Evolutionary conservation across 92 coral and sea anemone genomes (phyloP).

Genomic region (Phymanthus crucifer): DNA sequence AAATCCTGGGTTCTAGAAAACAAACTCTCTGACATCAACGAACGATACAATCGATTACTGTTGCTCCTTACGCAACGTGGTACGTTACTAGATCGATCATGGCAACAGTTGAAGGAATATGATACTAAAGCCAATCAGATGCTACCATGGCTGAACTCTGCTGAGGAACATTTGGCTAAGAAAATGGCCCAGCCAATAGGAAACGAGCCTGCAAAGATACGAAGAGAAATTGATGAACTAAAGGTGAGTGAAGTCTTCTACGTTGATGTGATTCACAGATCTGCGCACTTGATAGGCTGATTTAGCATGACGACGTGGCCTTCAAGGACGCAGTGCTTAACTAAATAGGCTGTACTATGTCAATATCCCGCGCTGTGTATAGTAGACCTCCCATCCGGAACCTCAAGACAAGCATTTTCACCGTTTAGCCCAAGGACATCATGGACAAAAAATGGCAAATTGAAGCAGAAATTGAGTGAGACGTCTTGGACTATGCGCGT

Average conservation of each 20-base stretch:
- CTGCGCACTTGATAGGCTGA: too few relatives aligned
- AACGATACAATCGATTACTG: slow-evolving; percentile 89
- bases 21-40: slow-evolving; percentile 97
- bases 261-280: too few relatives aligned
- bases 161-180: slow-evolving; percentile 78
- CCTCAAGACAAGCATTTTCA: too few relatives aligned
- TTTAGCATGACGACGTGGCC: background rate
- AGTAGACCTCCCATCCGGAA: too few relatives aligned
- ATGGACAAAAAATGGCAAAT: too few relatives aligned
- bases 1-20: slow-evolving; percentile 99
- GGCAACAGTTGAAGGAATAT: slow-evolving; percentile 94
- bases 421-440: too few relatives aligned
- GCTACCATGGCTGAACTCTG: slow-evolving; percentile 89
- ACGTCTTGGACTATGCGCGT: too few relatives aligned
- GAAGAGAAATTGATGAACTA: slow-evolving; percentile 71
- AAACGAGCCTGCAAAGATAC: slow-evolving; percentile 60
- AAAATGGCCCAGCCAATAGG: slow-evolving; percentile 85
- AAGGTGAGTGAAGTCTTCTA: too few relatives aligned
- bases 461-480: too few relatives aligned
- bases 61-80: slow-evolving; percentile 86
- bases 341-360: too few relatives aligned
- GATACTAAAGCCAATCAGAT: slow-evolving; percentile 85
- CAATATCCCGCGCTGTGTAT: too few relatives aligned
- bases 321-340: too few relatives aligned
- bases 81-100: slow-evolving; percentile 84